Conservation (phyloP, 2,797 vertebrate genomes). For the Sus cebifrons region DNA sequence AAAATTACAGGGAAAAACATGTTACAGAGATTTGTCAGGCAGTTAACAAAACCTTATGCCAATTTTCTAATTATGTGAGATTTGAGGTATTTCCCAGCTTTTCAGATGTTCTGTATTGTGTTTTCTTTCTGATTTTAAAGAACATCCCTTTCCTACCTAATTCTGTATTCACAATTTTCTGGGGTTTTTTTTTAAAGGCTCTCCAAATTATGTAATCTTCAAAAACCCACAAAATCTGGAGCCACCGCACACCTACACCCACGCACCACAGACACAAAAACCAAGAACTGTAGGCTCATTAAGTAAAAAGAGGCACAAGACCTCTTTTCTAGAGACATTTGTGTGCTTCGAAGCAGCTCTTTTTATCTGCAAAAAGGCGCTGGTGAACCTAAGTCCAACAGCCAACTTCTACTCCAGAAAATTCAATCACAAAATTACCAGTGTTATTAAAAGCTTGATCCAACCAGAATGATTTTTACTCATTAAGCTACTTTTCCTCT, state of each 20-base stretch:
- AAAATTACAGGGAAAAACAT: neutral
- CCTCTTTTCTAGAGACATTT: neutral
- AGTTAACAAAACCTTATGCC: neutral
- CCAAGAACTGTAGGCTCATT: neutral
- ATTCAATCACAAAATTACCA: constrained; percentile 36
- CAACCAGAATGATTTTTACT: neutral
- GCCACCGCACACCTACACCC: neutral
- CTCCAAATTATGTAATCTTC: neutral
- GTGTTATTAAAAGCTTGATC: constrained; percentile 36
- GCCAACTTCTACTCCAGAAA: constrained; percentile 2
- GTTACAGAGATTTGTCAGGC: neutral
- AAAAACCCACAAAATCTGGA: neutral
- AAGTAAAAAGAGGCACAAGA: neutral
- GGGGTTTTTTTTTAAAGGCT: neutral
- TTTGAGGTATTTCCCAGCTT: constrained; percentile 30
- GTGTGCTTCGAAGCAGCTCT: neutral
- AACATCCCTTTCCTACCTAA: constrained; percentile 21
- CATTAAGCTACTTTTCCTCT: constrained; percentile 49
- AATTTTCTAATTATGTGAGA: constrained; percentile 35
- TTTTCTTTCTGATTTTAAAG: constrained; percentile 38
- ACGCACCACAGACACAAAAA: neutral
- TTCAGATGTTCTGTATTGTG: constrained; percentile 23
- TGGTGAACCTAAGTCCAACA: neutral
- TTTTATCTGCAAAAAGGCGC: neutral
- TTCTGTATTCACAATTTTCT: constrained; percentile 38